A percentile compares a stretch with the other conserved stretches of the same genome.
Conservation (phyloP, 2,888 invertebrate species). For the Proisotoma minuta region DNA sequence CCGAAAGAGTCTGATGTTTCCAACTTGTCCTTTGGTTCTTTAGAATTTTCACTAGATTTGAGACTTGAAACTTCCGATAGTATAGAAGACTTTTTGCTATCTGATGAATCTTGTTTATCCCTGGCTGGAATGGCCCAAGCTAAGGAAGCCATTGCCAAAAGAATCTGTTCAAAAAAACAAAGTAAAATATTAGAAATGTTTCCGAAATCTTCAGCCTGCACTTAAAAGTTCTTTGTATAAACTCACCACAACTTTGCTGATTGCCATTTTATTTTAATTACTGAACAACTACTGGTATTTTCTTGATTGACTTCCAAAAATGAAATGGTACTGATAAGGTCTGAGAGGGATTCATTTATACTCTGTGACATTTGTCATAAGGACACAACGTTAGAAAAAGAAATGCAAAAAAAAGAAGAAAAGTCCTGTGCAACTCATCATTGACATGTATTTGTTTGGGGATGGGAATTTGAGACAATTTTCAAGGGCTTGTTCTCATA, state of each 20-base stretch:
- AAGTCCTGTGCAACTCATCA: not conserved
- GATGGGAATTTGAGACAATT: not conserved
- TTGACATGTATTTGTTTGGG: not conserved
- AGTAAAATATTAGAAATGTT: not conserved
- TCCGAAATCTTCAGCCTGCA: not conserved
- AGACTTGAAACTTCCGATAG: not conserved
- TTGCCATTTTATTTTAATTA: not conserved
- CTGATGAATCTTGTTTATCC: not conserved
- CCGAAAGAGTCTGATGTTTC: slow-evolving; percentile 28
- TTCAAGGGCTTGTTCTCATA: not conserved
- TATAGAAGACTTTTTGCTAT: not conserved
- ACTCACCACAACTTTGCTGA: not conserved
- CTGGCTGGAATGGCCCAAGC: not conserved
- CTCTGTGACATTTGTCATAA: not conserved
- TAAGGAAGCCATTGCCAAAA: not conserved
- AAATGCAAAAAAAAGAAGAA: not conserved
- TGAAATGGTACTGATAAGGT: not conserved
- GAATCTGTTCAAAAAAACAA: not conserved
- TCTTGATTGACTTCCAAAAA: not conserved
- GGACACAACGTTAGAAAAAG: not conserved
- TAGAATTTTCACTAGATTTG: not conserved
- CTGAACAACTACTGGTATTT: not conserved
- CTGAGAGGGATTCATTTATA: not conserved
- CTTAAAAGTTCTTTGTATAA: not conserved
- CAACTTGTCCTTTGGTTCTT: slow-evolving; percentile 15